Base-by-base conservation (phyloP, 2,888 invertebrate species). In the Mechanitis mazaeus region DNA sequence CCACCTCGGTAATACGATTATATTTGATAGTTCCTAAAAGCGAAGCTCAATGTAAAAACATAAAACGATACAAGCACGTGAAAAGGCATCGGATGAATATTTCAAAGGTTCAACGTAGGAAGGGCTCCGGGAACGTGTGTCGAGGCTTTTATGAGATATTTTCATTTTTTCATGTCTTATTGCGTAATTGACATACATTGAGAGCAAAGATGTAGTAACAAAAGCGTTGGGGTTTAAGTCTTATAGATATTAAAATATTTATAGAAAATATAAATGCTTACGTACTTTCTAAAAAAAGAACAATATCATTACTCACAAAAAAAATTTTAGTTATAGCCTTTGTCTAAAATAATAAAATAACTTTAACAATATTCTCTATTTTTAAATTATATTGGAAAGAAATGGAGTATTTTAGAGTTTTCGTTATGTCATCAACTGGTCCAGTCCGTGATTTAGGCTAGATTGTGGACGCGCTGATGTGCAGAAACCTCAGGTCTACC, bases 41-140 rank as follows among this genome's bases (percentile, higher is more conserved):
- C 38, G 7, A 35, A 53, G 56, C 56, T 47, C 56, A 50, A 63
- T 58, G 59, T 61, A 61, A 61, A n/a, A 56, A 53, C 55, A 68
- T 65, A 75, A 75, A 68, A 65, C 67, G 68, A 75, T 73, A 80
- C 76, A 77, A 75, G 77, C 74, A 63, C 72, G 69, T 71, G 72
- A 68, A 73, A 75, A 74, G 75, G 72, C 71, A 71, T 71, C 71
- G 69, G 74, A 74, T 80, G 80, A 80, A 80, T 79, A 79, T 79
- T 77, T 77, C 74, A 79, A 73, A 71, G 69, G 71, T 69, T 70
- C 45, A 60, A 56, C 69, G 68, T 64, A 69, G 61, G 64, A 61
- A 64, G 60, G 31, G 54, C 38, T 42, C 50, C 35, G 55, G 63
- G 60, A 60, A 59, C 68, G 72, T 71, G 73, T 69, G 68, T 66